phyloP scores from a whole-genome alignment of 2,797 vertebrate genomes.

The Delichon dasypus region DNA sequence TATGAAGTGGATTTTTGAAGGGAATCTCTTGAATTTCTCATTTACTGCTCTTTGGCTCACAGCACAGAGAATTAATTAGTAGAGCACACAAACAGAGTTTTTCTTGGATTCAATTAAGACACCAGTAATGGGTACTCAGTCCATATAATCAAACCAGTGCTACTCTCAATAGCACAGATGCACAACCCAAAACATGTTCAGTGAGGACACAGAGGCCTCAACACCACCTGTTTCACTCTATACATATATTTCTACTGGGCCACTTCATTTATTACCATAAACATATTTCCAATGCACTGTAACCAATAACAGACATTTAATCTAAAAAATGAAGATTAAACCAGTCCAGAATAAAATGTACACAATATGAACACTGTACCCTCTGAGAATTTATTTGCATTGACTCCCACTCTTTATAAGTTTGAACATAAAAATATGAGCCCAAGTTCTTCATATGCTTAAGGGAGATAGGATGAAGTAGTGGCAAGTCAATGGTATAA shows the following conservation, averaged over 20 bases:
- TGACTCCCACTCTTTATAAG: not conserved
- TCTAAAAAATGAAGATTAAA: not conserved
- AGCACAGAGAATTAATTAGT: not conserved
- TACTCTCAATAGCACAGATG: not conserved
- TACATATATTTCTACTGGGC: not conserved
- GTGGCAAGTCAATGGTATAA: not conserved
- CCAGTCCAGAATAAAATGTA: not conserved
- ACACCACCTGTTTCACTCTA: not conserved
- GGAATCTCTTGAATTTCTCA: not conserved
- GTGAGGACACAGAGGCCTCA: not conserved
- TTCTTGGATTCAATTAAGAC: not conserved
- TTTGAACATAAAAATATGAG: not conserved
- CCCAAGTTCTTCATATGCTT: not conserved
- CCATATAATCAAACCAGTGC: not conserved
- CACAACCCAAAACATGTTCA: not conserved
- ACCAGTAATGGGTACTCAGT: not conserved
- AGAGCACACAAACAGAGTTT: not conserved
- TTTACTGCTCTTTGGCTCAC: not conserved
- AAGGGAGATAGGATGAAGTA: not conserved
- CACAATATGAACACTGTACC: not conserved
- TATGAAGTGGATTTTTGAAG: not conserved
- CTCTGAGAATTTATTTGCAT: not conserved
- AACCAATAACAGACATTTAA: not conserved
- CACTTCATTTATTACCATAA: not conserved
- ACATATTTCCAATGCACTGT: not conserved